phyloP scores from a whole-genome alignment of 1,140 invertebrate genomes.

The Linepithema humile region DNA sequence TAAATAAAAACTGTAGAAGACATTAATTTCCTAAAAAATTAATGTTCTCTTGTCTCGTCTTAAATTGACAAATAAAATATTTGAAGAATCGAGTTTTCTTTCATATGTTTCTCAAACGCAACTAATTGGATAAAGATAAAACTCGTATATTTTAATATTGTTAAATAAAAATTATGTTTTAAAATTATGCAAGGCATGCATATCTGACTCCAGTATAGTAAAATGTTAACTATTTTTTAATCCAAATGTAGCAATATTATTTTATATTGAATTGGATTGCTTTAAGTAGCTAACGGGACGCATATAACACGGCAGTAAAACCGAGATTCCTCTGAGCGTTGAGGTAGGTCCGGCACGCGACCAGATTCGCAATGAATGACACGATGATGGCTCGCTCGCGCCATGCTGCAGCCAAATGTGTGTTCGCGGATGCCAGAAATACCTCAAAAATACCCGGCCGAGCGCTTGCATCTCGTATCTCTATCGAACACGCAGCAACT shows the following conservation, averaged over 20 bases:
- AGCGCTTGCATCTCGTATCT: background rate
- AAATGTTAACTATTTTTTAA: background rate
- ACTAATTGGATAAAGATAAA: background rate
- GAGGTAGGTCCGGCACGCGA: conserved; percentile 41
- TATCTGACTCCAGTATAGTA: background rate
- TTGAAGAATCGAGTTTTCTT: background rate
- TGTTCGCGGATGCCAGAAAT: conserved; percentile 35
- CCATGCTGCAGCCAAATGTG: conserved; percentile 59
- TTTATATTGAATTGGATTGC: no score
- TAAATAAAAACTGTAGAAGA: background rate
- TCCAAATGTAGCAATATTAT: no score
- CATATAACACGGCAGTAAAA: background rate
- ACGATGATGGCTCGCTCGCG: background rate
- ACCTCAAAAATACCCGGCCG: conserved; percentile 44
- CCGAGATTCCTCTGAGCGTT: conserved; percentile 9
- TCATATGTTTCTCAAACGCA: background rate
- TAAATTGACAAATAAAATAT: background rate
- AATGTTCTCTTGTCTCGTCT: background rate
- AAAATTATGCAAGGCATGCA: background rate
- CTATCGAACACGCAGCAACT: background rate
- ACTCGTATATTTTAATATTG: no score
- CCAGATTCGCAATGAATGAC: conserved; percentile 34
- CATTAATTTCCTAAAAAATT: background rate
- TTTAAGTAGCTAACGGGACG: background rate
- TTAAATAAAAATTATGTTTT: background rate